Evolutionary conservation across 2,113 vertebrate species (phyloP).

Genomic region (Mionectes macconnelli): DNA sequence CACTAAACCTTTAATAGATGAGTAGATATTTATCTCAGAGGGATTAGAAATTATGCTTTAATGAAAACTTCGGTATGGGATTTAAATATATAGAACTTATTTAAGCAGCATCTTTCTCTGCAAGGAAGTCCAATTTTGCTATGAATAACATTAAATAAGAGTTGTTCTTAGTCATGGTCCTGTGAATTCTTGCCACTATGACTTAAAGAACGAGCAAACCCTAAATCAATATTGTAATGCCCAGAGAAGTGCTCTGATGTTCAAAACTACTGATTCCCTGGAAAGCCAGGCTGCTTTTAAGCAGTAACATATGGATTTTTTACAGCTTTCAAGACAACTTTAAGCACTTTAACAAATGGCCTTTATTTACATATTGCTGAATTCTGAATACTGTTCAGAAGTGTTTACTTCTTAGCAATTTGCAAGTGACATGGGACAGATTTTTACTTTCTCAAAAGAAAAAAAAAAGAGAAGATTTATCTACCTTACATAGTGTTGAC

Average conservation of each 20-base stretch:
- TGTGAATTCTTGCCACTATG: neutral
- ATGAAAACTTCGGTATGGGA: neutral
- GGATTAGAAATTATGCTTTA: neutral
- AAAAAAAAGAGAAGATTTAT: neutral
- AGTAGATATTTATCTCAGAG: neutral
- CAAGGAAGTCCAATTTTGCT: neutral
- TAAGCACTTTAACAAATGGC: conserved; percentile 12
- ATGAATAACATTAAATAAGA: neutral
- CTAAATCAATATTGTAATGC: neutral
- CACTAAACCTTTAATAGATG: neutral
- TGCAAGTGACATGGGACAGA: neutral
- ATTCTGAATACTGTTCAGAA: conserved; percentile 34
- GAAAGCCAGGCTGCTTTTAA: neutral
- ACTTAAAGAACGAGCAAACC: neutral
- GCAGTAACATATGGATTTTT: neutral
- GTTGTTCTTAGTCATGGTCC: neutral
- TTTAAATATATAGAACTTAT: neutral
- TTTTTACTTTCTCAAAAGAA: neutral
- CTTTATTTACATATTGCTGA: conserved; percentile 44
- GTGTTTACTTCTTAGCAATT: conserved; percentile 1
- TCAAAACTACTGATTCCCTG: neutral
- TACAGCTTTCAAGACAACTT: conserved; percentile 13
- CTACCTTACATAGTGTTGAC: neutral
- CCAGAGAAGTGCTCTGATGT: neutral
- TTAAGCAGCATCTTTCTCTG: neutral